Conservation (phyloP, 2,888 invertebrate genomes). For the Stenoptilia bipunctidactyla region DNA sequence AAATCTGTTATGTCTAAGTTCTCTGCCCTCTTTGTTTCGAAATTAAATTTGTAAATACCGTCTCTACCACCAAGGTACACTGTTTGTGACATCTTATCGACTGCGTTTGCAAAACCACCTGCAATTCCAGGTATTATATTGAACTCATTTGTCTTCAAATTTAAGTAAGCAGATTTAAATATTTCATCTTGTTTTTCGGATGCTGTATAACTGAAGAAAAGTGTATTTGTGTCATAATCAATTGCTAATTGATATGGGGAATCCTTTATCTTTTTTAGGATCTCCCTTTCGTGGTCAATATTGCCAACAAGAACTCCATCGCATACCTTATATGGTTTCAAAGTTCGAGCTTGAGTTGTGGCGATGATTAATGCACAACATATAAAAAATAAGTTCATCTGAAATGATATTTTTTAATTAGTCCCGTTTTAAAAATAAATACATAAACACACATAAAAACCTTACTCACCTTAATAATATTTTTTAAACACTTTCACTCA, state of each 20-base stretch:
- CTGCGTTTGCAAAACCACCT: slow-evolving; percentile 39
- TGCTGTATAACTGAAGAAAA: slow-evolving; percentile 40
- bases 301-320: slow-evolving; percentile 18
- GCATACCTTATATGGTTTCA: slow-evolving; percentile 10
- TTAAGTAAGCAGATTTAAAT: slow-evolving; percentile 33
- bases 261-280: slow-evolving; percentile 22
- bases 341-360: too few relatives aligned
- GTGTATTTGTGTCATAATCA: slow-evolving; percentile 36
- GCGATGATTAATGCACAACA: too few relatives aligned
- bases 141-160: slow-evolving; percentile 31
- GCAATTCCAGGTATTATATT: slow-evolving; percentile 26
- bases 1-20: slow-evolving; percentile 21
- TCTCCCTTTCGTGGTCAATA: slow-evolving; percentile 20
- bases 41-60: slow-evolving; percentile 38
- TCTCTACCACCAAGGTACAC: slow-evolving; percentile 41
- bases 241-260: slow-evolving; percentile 43
- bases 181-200: slow-evolving; percentile 8
- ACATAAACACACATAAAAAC: too few relatives aligned
- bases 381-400: too few relatives aligned
- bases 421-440: too few relatives aligned
- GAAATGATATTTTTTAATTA: too few relatives aligned
- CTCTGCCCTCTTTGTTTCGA: slow-evolving; percentile 24
- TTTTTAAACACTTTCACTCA: too few relatives aligned
- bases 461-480: too few relatives aligned
- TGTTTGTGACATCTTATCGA: slow-evolving; percentile 26